These are phyloP conservation scores for Trachymyrmex cornetzi DNA, from an alignment of 1,140 invertebrate genomes.

Conservation along the genomic window DNA sequence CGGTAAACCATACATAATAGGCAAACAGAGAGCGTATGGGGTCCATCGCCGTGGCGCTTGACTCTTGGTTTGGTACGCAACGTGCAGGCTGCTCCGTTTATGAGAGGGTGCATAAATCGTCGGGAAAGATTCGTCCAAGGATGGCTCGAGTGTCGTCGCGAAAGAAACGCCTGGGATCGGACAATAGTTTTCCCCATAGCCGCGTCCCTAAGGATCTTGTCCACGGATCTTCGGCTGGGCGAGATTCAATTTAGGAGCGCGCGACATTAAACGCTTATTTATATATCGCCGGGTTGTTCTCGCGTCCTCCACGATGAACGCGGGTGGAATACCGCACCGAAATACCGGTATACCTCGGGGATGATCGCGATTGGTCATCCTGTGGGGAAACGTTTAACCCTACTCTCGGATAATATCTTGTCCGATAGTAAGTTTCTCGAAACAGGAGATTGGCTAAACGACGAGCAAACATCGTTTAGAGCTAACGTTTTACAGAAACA, in stretches of 20 bases:
- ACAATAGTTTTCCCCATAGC: conserved; percentile 73
- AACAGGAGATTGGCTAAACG: not conserved
- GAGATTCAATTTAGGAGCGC: conserved; percentile 82
- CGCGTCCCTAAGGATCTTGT: conserved; percentile 68
- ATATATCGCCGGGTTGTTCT: conserved; percentile 69
- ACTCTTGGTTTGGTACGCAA: conserved; percentile 72
- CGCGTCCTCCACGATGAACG: conserved; percentile 50
- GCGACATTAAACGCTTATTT: conserved; percentile 79
- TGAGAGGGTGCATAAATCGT: conserved; percentile 73
- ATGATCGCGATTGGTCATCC: conserved; percentile 10
- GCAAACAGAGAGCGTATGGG: conserved; percentile 80
- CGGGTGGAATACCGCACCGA: not conserved
- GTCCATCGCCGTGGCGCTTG: conserved; percentile 75
- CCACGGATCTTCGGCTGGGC: conserved; percentile 77
- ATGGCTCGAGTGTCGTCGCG: too few species aligned
- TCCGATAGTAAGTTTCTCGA: conserved; percentile 17
- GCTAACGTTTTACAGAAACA: conserved; percentile 12
- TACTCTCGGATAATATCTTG: not conserved
- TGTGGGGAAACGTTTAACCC: conserved; percentile 20
- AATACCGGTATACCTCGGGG: not conserved
- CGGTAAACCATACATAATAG: conserved; percentile 81
- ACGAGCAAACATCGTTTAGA: not conserved
- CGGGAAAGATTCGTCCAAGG: conserved; percentile 70
- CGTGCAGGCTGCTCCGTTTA: conserved; percentile 57
- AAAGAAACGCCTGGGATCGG: conserved; percentile 14